Conservation (phyloP, 1,140 invertebrate species). For the Papilio glaucus region DNA sequence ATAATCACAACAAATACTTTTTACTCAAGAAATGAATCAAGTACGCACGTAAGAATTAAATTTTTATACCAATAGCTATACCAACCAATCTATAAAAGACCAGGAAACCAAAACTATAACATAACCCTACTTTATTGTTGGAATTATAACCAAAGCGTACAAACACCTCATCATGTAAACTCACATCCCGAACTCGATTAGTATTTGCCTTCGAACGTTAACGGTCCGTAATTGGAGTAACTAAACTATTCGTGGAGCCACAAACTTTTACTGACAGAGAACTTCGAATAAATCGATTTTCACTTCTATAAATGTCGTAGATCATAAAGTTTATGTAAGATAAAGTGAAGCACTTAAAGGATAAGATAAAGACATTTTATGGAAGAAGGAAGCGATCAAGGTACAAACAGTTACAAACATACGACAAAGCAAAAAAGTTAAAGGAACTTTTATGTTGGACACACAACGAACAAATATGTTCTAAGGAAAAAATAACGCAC, state of each 20-base stretch:
- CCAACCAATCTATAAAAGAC: too few species aligned
- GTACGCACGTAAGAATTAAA: too few species aligned
- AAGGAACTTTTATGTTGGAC: not conserved
- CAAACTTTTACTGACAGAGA: not conserved
- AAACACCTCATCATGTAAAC: not conserved
- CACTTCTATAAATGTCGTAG: not conserved
- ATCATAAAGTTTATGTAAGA: constrained; percentile 3
- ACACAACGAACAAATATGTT: not conserved
- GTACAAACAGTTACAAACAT: not conserved
- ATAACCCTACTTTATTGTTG: too few species aligned
- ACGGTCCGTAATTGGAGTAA: not conserved
- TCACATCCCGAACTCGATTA: not conserved
- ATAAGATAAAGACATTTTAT: constrained; percentile 1
- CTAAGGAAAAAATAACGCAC: too few species aligned
- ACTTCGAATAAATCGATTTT: constrained; percentile 5
- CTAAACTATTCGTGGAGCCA: not conserved
- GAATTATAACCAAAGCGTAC: too few species aligned
- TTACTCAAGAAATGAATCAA: too few species aligned
- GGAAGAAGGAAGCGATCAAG: not conserved
- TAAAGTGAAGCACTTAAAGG: not conserved
- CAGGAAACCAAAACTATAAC: too few species aligned
- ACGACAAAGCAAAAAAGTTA: not conserved
- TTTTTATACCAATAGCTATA: too few species aligned
- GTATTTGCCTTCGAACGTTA: not conserved
- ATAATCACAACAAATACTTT: too few species aligned